Base-by-base conservation (phyloP, 2,888 invertebrate species). In the Tenthredo notha region DNA sequence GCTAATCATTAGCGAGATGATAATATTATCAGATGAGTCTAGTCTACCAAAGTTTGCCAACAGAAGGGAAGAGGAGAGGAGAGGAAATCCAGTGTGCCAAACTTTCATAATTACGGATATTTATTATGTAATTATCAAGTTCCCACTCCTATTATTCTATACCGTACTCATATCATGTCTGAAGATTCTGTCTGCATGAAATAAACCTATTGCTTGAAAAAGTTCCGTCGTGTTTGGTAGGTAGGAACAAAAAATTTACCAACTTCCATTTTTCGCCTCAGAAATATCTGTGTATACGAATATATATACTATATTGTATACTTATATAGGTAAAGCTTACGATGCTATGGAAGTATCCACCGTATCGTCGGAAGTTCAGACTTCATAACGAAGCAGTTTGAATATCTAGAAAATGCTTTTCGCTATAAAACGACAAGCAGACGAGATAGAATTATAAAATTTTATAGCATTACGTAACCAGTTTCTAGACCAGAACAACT, bases 21-120 rank as follows among this genome's bases (percentile, higher is more conserved):
- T 74, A 74, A 74, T 74, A 74, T 74, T 74, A 74, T 74, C 74
- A 74, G 74, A 74, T 74, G 74, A 40, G 74, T 74, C 74, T 74
- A 43, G 74, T 74, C 74, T 40, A 43, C 74, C 74, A 74, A 74
- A 74, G 74, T 74, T 74, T 74, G 40, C 74, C 10, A 40, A 74
- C 74, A 43, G 43, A 12, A 12, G 74, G 43, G 37, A 7, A 37
- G 67, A 25, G 29, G 12, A 74, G 74, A 74, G 33, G 12, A 74
- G 74, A 74, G 33, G 67, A 29, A 33, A 67, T 33, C 40, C 74
- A 74, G 43, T 74, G 43, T 40, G 74, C 74, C 40, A 74, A 74
- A 74, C 74, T 74, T 74, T 43, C 74, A 74, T 74, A 74, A 74
- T 74, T 43, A 74, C 21, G 74, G 74, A 74, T 74, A 74, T 74